phyloP scores from a whole-genome alignment of 2,113 vertebrate species.

The Pardalotus punctatus region DNA sequence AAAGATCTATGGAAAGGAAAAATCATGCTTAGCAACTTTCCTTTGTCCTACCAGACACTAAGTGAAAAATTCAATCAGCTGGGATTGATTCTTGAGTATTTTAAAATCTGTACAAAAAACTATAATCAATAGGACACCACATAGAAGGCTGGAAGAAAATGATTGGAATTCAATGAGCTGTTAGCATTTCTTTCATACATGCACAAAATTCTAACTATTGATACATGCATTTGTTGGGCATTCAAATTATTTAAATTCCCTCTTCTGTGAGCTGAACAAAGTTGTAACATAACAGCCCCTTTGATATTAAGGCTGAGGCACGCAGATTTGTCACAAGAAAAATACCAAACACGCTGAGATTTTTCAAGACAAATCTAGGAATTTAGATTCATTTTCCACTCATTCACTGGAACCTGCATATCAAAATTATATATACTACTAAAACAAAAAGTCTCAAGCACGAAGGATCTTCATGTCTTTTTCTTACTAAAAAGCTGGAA shows the following conservation, averaged over 20 bases:
- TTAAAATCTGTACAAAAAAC: neutral
- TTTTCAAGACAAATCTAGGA: neutral
- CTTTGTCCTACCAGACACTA: neutral
- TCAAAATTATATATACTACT: neutral
- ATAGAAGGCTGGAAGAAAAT: neutral
- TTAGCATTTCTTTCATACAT: neutral
- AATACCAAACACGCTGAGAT: neutral
- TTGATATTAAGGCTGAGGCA: neutral
- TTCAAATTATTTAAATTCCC: neutral
- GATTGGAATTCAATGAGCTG: rapidly evolving
- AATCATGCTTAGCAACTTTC: neutral
- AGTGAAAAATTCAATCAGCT: neutral
- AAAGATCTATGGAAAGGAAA: neutral
- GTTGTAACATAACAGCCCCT: neutral
- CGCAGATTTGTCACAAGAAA: neutral
- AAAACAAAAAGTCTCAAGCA: neutral
- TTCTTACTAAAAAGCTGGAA: neutral
- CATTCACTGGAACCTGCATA: neutral
- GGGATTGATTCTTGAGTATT: neutral
- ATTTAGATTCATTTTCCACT: neutral
- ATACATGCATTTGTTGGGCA: neutral
- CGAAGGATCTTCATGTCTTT: neutral
- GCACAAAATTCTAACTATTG: neutral
- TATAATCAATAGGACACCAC: neutral
- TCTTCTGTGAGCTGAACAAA: neutral